Evolutionary conservation across 2,113 vertebrate genomes (phyloP).

Genomic region (Thalassoma bifasciatum): DNA sequence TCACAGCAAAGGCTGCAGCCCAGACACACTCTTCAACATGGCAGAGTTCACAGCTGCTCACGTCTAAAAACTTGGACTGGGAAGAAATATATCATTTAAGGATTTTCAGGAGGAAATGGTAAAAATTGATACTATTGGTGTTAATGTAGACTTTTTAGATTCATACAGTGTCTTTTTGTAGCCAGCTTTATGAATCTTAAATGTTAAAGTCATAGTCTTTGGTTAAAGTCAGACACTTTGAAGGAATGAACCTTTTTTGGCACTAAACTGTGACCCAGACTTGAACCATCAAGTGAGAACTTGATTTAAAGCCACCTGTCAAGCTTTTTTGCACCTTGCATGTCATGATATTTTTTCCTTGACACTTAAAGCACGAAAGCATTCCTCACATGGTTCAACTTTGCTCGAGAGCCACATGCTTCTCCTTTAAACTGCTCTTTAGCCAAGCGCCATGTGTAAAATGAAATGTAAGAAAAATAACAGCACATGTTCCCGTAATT

Average conservation of each 20-base stretch:
- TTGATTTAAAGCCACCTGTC: background rate
- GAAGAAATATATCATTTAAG: too few species aligned
- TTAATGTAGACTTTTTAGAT: too few species aligned
- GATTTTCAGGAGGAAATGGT: too few species aligned
- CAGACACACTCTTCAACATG: slow-evolving; percentile 24
- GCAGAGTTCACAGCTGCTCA: background rate
- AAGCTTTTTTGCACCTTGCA: slow-evolving; percentile 8
- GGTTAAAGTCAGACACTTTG: background rate
- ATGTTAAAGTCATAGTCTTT: too few species aligned
- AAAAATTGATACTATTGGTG: too few species aligned
- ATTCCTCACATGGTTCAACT: background rate
- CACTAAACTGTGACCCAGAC: background rate
- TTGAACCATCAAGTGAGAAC: slow-evolving; percentile 2
- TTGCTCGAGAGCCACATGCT: slow-evolving; percentile 18
- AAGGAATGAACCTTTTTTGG: background rate
- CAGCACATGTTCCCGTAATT: too few species aligned
- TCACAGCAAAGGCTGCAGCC: background rate
- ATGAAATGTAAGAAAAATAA: too few species aligned
- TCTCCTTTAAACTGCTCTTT: background rate
- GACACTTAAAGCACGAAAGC: background rate
- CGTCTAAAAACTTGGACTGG: background rate
- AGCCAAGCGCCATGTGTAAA: too few species aligned
- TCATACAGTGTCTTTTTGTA: too few species aligned
- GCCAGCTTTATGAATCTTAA: background rate
- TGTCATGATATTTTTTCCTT: background rate